These are phyloP conservation scores for Prinia subflava DNA, from an alignment of 2,113 vertebrate genomes.

Conservation along the genomic window DNA sequence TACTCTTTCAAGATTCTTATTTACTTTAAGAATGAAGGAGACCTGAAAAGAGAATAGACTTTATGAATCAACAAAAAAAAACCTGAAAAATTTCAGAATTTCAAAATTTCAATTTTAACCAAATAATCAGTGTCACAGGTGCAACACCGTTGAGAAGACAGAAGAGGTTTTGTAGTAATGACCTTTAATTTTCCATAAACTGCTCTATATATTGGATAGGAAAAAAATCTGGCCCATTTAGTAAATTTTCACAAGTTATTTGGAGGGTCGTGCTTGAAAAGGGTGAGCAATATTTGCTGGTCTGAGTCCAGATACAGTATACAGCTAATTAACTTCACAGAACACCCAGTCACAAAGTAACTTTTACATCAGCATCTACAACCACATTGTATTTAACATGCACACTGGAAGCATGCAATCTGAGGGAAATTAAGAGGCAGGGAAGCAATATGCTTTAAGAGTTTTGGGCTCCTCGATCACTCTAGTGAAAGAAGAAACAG, in stretches of 20 bases:
- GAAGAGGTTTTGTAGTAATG: not conserved
- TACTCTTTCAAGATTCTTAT: slow-evolving; percentile 8
- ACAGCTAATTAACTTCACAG: not conserved
- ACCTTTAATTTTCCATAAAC: not conserved
- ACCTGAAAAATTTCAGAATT: slow-evolving; percentile 27
- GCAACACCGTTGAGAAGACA: not conserved
- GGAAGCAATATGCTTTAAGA: not conserved
- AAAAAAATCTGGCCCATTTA: not conserved
- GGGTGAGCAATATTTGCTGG: not conserved
- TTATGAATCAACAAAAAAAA: slow-evolving; percentile 16
- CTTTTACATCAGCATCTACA: not conserved
- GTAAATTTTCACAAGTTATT: not conserved
- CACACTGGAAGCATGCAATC: not conserved
- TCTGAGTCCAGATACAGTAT: not conserved
- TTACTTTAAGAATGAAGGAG: slow-evolving; percentile 12
- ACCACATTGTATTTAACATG: not conserved
- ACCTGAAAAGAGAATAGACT: not conserved
- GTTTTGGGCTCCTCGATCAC: not conserved
- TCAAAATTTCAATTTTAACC: slow-evolving; percentile 40
- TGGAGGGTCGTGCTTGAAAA: not conserved
- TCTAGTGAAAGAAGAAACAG: not conserved
- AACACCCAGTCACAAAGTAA: not conserved
- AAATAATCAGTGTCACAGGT: slow-evolving; percentile 7
- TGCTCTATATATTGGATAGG: not conserved
- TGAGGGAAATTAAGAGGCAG: not conserved